Evolutionary conservation across 2,888 invertebrate genomes (phyloP), one percentile per base, ranked within the genome.

Genomic region (Hyalella azteca): DNA sequence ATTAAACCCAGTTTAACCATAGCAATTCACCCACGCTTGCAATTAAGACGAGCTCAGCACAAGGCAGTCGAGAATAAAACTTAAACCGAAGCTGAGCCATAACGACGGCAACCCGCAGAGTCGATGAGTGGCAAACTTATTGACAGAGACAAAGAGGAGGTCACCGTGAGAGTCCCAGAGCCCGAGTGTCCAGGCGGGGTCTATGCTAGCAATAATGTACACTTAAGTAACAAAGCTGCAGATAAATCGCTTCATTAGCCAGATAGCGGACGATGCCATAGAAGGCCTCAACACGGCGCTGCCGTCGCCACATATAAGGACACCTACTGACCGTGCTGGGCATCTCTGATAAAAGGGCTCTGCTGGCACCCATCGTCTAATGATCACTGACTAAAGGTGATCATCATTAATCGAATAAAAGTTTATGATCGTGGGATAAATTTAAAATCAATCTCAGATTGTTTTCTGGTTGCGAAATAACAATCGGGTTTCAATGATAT

Each of bases 191-290:
- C 36, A 36, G 36, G 66, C 66, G 36, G 32, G 36, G 36, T 66
- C 36, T 36, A 29, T 4, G 36, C 36, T 36, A 32, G 32, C 39
- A 66, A 66, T 66, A 66, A 66, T 66, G 36, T 36, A 66, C 66
- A 66, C 66, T 66, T 22, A 29, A 66, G 66, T 36, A 66, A 66
- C 66, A 66, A 29, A 66, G 66, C 66, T 66, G 66, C 66, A 66
- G 66, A 66, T 66, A 66, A 66, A 66, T 66, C 66, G 66, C 66
- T 66, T 66, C 66, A 66, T 66, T 66, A 66, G 36, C 15, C 66
- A 15, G 66, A 66, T 66, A 66, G 66, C 19, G 39, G 36, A 32
- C 36, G 36, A 36, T 66, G 36, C 66, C 66, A 36, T 66, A 29
- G 32, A 66, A 22, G 66, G 32, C 4, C 36, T 29, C 36, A n/a